phyloP scores from a whole-genome alignment of 2,113 vertebrate genomes.

The Baryphthengus martii region DNA sequence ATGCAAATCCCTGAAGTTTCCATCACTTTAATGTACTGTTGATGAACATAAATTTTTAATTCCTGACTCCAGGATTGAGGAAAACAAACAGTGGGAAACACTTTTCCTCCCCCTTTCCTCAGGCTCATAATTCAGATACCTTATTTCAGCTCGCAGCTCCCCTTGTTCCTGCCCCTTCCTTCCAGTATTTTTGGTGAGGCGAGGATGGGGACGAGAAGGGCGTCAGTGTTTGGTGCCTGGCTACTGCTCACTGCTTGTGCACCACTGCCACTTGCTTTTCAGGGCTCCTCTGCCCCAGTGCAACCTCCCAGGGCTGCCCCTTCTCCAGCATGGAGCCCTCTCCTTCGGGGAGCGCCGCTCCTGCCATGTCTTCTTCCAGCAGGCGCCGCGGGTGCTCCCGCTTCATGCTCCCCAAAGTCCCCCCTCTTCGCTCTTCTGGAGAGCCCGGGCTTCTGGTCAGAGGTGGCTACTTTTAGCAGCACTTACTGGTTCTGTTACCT shows the following conservation, averaged over 20 bases:
- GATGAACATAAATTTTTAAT: neutral
- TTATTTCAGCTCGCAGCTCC: neutral
- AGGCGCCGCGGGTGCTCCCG: too few species aligned
- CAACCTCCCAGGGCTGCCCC: too few species aligned
- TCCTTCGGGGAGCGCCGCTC: too few species aligned
- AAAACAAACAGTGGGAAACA: neutral
- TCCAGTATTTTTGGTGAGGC: fast-evolving
- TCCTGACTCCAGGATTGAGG: fast-evolving
- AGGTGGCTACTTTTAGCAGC: neutral
- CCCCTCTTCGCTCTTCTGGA: too few species aligned
- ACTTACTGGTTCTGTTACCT: neutral
- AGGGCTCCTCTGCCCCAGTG: too few species aligned
- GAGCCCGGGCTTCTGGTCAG: too few species aligned
- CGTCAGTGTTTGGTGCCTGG: fast-evolving
- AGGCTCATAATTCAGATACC: neutral
- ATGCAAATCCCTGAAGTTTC: neutral
- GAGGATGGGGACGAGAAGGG: fast-evolving
- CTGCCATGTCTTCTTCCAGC: too few species aligned
- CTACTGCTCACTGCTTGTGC: too few species aligned
- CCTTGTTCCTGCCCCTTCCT: neutral
- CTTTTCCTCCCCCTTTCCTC: neutral
- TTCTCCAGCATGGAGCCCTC: too few species aligned
- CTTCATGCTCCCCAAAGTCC: too few species aligned
- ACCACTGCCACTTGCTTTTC: too few species aligned
- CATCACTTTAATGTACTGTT: neutral